A percentile compares a stretch with the other conserved stretches of the same genome.
Conservation (phyloP, 2,888 invertebrate genomes). For the Ochropleura leucogaster region DNA sequence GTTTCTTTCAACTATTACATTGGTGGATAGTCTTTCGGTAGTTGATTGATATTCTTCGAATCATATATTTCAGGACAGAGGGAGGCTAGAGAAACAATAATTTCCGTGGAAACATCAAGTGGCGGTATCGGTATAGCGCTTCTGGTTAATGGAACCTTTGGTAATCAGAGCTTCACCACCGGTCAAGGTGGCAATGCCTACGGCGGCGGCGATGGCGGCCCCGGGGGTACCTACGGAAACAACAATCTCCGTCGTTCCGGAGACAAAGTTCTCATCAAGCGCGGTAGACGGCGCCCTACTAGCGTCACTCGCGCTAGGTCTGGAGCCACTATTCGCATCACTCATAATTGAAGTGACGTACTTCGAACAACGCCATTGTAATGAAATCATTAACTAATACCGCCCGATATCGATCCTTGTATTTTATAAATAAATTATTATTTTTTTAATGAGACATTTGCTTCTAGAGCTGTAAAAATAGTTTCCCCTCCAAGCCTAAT, state of each 20-base stretch:
- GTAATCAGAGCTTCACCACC: slow-evolving; percentile 24
- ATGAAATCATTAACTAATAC: neutral
- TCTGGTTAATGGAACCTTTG: slow-evolving; percentile 9
- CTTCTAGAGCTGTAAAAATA: too few relatives aligned
- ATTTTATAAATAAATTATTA: neutral
- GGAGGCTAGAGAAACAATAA: neutral
- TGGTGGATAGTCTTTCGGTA: neutral
- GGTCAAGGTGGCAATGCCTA: slow-evolving; percentile 30
- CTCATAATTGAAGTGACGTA: slow-evolving; percentile 1
- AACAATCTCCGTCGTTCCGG: slow-evolving; percentile 12
- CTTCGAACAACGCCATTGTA: neutral
- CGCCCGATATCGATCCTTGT: neutral
- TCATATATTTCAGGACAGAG: slow-evolving; percentile 3
- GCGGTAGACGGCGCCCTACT: too few relatives aligned
- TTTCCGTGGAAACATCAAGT: neutral
- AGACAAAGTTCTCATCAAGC: slow-evolving; percentile 19
- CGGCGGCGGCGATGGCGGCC: slow-evolving; percentile 27
- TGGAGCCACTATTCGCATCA: slow-evolving; percentile 22
- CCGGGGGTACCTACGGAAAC: slow-evolving; percentile 33
- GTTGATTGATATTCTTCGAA: neutral
- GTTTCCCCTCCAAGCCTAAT: too few relatives aligned
- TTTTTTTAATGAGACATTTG: neutral
- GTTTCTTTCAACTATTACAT: too few relatives aligned
- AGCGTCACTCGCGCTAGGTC: neutral
- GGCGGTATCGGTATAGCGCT: slow-evolving; percentile 18